These are phyloP conservation scores for Phasianus colchicus DNA, from an alignment of 2,113 vertebrate species.

Conservation along the genomic window DNA sequence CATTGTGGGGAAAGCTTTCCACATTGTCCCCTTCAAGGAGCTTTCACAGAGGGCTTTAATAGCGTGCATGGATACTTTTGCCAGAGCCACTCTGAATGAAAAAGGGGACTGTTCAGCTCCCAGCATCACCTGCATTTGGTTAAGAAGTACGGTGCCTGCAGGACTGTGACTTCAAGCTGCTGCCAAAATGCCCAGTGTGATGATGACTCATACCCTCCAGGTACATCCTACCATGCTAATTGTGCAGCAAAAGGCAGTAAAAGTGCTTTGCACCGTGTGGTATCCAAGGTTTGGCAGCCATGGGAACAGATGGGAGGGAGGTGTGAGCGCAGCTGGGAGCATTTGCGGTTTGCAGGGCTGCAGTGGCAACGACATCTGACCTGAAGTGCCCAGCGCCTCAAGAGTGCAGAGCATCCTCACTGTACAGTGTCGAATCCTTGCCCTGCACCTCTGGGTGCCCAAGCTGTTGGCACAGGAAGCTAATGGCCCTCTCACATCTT, in stretches of 20 bases:
- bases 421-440: rapidly evolving
- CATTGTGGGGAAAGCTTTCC: neutral
- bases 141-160: neutral
- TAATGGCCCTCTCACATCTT: neutral
- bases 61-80: neutral
- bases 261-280: neutral
- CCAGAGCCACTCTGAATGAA: neutral
- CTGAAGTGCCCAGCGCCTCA: neutral
- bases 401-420: neutral
- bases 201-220: neutral
- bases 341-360: neutral
- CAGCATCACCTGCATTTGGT: neutral
- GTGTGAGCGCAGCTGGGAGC: neutral
- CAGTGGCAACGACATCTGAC: neutral
- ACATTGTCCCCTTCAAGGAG: neutral
- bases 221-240: neutral
- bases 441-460: neutral
- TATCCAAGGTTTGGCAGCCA: neutral
- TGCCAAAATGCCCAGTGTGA: neutral
- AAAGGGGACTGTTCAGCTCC: neutral
- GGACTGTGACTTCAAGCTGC: neutral
- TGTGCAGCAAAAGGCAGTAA: neutral
- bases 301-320: neutral
- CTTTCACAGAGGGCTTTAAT: neutral
- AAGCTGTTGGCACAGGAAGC: rapidly evolving